Base-by-base conservation (phyloP, 1,140 invertebrate species). In the Lepidostoma basale region DNA sequence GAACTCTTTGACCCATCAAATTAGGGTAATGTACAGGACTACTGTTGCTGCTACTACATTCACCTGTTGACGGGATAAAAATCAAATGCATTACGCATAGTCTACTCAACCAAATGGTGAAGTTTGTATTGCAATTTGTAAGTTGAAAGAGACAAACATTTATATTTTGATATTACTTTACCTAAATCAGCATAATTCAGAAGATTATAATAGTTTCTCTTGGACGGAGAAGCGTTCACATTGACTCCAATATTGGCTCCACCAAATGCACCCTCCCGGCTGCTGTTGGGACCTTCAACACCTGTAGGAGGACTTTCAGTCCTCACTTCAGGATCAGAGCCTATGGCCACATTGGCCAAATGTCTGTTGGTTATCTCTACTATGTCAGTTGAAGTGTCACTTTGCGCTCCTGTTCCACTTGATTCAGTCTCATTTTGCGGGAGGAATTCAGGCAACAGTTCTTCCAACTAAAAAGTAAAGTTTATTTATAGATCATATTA, bases 221-320 rank as follows among this genome's bases (percentile, higher is more conserved):
- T 74, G 14, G 69, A 72, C 2, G 73, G 73, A 22, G 73, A 74
- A 28, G 69, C 69, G 33, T 74, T 74, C 0, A 74, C 69, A 39
- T 74, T 74, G 25, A 56, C 42, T 22, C 69, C 71, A 9, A 63
- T 33, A 22, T 70, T 73, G 9, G 49, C 28, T 1, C 62, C 69
- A 3, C 52, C 54, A 59, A 54, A 71, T 6, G 69, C 60, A n/a
- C 47, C 56, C 30, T 73, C 72, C 59, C 52, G 16, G 22, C 62
- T 72, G 28, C 73, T 72, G 25, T 74, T 74, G 12, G 73, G 36
- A 14, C 9, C 39, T 10, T 6, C 9, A 5, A 20, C 12, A 36
- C 26, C 5, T 0, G 26, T 12, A 30, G 52, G 22, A 33, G n/a
- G 16, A 56, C n/a, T 30, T 3, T 8, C n/a, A 4, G 9, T 45